Conservation (phyloP, 2,797 vertebrate genomes). For the Myoxocephalus aenaeus region DNA sequence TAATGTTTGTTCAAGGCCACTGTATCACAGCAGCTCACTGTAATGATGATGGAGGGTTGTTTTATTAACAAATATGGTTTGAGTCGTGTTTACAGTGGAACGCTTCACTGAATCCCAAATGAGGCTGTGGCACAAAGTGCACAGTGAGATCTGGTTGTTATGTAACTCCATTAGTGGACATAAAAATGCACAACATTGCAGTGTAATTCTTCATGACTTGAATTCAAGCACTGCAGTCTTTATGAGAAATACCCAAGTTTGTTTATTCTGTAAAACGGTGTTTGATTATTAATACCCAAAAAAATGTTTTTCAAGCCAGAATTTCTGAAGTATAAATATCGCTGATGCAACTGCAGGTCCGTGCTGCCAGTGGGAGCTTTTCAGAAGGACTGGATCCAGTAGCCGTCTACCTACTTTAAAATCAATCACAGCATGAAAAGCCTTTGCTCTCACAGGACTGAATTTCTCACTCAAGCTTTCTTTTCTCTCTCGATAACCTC, state of each 20-base stretch:
- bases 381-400: slow-evolving; percentile 48
- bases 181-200: background rate
- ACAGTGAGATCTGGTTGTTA: background rate
- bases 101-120: slow-evolving; percentile 15
- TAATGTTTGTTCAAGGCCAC: slow-evolving; percentile 30
- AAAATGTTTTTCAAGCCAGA: slow-evolving; percentile 11
- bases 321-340: slow-evolving; percentile 51
- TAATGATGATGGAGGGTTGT: slow-evolving; percentile 38
- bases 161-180: background rate
- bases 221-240: background rate
- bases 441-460: slow-evolving; percentile 49
- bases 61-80: slow-evolving; percentile 12
- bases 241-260: background rate
- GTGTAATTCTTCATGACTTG: slow-evolving; percentile 10
- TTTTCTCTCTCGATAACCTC: slow-evolving; percentile 47
- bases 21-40: slow-evolving; percentile 41
- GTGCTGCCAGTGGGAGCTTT: slow-evolving; percentile 42
- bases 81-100: slow-evolving; percentile 21
- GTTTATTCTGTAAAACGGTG: slow-evolving; percentile 1
- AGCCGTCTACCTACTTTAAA: slow-evolving; percentile 68
- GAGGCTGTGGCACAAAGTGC: background rate
- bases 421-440: slow-evolving; percentile 69
- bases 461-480: slow-evolving; percentile 33
- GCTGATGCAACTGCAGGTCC: slow-evolving; percentile 23
- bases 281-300: slow-evolving; percentile 6